These are phyloP conservation scores for Acanthosepion pharaonis DNA, from an alignment of 2,888 invertebrate genomes.

Conservation along the genomic window DNA sequence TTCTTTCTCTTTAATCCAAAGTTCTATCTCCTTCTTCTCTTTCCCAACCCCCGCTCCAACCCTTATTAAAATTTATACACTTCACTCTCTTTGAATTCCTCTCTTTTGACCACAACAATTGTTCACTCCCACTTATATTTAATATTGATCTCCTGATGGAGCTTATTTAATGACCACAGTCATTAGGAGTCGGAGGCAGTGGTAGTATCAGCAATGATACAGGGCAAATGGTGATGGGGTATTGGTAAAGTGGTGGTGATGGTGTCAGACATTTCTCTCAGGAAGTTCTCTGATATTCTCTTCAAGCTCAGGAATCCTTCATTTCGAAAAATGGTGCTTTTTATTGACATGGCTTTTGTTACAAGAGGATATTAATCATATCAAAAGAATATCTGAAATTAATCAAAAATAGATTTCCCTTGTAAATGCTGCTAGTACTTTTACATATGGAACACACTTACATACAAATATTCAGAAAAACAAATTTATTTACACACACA, in stretches of 20 bases:
- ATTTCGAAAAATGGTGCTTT: conserved; percentile 40
- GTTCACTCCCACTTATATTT: conserved; percentile 6
- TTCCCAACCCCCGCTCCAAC: not conserved
- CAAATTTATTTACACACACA: not conserved
- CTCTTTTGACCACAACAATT: not conserved
- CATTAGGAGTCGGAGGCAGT: not conserved
- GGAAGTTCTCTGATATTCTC: conserved; percentile 41
- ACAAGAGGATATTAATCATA: conserved; percentile 46
- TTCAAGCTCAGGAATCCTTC: conserved; percentile 37
- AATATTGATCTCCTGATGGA: not conserved
- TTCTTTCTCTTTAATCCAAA: not conserved
- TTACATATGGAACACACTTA: not conserved
- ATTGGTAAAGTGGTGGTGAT: not conserved
- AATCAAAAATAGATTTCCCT: conserved; percentile 44
- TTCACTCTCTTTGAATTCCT: too few species aligned
- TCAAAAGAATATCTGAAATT: conserved; percentile 46
- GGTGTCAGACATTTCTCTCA: conserved; percentile 38
- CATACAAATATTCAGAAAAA: not conserved
- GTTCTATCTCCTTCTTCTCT: not conserved
- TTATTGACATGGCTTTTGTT: conserved; percentile 45
- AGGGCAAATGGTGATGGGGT: not conserved
- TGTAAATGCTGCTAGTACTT: not conserved
- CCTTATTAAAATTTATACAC: not conserved
- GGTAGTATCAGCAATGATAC: not conserved
- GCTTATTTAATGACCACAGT: conserved; percentile 1